phyloP scores from a whole-genome alignment of 23 tunicate species.

The Clavelina lepadiformis region DNA sequence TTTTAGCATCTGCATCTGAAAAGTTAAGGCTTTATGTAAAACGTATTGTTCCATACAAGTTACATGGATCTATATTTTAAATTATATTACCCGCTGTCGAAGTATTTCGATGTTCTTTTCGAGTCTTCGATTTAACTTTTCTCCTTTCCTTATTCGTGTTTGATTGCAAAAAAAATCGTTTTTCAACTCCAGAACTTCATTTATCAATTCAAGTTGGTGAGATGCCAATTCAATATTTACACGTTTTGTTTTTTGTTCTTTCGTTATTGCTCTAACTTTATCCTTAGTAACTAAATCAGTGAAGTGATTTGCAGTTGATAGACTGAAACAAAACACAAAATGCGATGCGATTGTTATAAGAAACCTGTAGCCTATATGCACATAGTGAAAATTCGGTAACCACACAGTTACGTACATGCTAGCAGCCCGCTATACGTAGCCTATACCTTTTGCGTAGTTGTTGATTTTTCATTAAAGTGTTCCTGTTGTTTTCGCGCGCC shows the following conservation, averaged over 20 bases:
- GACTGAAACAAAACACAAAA: constrained; percentile 3
- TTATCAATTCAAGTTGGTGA: constrained; percentile 62
- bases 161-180: constrained; percentile 60
- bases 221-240: constrained; percentile 58
- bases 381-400: background rate
- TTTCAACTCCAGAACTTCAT: constrained; percentile 74
- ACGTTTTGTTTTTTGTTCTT: constrained; percentile 49
- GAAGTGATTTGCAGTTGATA: constrained; percentile 22
- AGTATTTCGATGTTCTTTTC: constrained; percentile 32
- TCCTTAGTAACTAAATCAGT: constrained; percentile 24
- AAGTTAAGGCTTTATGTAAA: background rate
- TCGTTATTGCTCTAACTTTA: constrained; percentile 21
- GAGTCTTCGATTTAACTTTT: constrained; percentile 48
- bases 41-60: background rate
- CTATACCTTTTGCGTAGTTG: constrained; percentile 69
- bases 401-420: background rate
- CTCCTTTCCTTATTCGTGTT: constrained; percentile 41
- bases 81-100: constrained; percentile 56
- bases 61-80: no score
- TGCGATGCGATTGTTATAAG: no score
- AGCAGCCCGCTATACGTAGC: background rate
- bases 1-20: constrained; percentile 61
- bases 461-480: constrained; percentile 35
- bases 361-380: background rate
- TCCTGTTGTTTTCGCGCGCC: constrained; percentile 38